A percentile compares a stretch with the other conserved stretches of the same genome.
These are phyloP conservation scores for Spondyliosoma cantharus DNA, from an alignment of 2,797 vertebrate genomes.

Conservation along the genomic window DNA sequence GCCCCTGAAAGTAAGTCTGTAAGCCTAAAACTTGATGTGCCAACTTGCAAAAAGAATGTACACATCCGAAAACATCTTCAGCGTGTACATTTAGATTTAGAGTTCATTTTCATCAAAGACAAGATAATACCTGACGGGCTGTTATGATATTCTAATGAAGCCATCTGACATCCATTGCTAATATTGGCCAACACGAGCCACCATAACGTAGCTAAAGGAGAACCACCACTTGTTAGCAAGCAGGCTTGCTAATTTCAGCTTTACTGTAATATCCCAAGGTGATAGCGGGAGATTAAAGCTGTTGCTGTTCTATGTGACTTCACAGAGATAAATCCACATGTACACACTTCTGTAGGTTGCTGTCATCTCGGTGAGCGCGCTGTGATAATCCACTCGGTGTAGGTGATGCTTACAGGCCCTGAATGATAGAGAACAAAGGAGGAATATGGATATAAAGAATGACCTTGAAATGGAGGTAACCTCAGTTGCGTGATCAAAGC, in stretches of 20 bases:
- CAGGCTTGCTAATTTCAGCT: background rate
- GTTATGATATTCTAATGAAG: background rate
- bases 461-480: constrained; percentile 67
- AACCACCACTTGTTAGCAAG: background rate
- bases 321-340: constrained; percentile 21
- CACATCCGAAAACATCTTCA: too few relatives aligned
- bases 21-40: too few relatives aligned
- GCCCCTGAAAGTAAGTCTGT: too few relatives aligned
- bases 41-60: too few relatives aligned
- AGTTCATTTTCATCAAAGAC: background rate
- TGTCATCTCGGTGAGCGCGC: background rate
- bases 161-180: background rate
- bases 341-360: constrained; percentile 17
- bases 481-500: constrained; percentile 59
- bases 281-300: background rate
- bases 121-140: background rate
- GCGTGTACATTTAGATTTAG: too few relatives aligned
- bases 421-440: constrained; percentile 52
- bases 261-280: background rate
- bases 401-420: constrained; percentile 22
- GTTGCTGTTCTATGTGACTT: background rate
- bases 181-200: background rate
- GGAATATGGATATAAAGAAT: constrained; percentile 37
- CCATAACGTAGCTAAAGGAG: background rate
- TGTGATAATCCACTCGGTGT: constrained; percentile 32